Evolutionary conservation across 2,797 vertebrate species (phyloP).

Genomic region (Menidia menidia): DNA sequence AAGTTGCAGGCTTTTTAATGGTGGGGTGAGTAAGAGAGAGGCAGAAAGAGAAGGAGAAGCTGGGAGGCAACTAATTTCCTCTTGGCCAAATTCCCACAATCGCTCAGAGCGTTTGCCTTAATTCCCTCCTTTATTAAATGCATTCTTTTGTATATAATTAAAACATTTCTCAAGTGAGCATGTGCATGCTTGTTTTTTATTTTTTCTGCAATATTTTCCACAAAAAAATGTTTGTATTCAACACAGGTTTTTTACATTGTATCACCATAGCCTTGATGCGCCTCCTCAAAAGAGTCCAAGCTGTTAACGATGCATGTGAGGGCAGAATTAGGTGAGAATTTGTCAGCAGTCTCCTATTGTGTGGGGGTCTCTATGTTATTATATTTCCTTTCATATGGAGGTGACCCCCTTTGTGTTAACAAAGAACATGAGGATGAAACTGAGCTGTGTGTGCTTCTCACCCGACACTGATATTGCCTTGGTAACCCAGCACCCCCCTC

Average conservation of each 20-base stretch:
- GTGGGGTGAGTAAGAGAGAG: slow-evolving; percentile 57
- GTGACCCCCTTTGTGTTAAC: slow-evolving; percentile 86
- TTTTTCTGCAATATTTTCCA: slow-evolving; percentile 69
- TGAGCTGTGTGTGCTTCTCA: slow-evolving; percentile 79
- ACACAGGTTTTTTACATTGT: slow-evolving; percentile 38
- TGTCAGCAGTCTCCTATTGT: slow-evolving; percentile 80
- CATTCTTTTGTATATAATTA: slow-evolving; percentile 86
- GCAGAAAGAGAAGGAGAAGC: slow-evolving; percentile 69
- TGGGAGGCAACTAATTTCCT: slow-evolving; percentile 90
- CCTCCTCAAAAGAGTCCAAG: slow-evolving; percentile 54
- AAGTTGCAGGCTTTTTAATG: slow-evolving; percentile 96
- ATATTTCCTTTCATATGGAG: slow-evolving; percentile 80
- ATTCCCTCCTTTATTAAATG: slow-evolving; percentile 88
- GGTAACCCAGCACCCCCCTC: slow-evolving; percentile 71
- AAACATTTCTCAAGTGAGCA: slow-evolving; percentile 87
- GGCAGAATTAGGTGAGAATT: slow-evolving; percentile 78
- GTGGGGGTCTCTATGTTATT: slow-evolving; percentile 75
- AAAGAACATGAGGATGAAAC: slow-evolving; percentile 84
- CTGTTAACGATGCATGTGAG: slow-evolving; percentile 64
- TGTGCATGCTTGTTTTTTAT: slow-evolving; percentile 69
- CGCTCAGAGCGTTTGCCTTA: slow-evolving; percentile 90
- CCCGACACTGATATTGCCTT: slow-evolving; percentile 78
- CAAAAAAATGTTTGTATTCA: slow-evolving; percentile 63
- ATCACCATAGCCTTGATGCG: slow-evolving; percentile 56
- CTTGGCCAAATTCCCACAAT: slow-evolving; percentile 94